A percentile compares a stretch with the other conserved stretches of the same genome.
These are phyloP conservation scores for Poicephalus gulielmi DNA, from an alignment of 2,113 vertebrate genomes.

Conservation along the genomic window DNA sequence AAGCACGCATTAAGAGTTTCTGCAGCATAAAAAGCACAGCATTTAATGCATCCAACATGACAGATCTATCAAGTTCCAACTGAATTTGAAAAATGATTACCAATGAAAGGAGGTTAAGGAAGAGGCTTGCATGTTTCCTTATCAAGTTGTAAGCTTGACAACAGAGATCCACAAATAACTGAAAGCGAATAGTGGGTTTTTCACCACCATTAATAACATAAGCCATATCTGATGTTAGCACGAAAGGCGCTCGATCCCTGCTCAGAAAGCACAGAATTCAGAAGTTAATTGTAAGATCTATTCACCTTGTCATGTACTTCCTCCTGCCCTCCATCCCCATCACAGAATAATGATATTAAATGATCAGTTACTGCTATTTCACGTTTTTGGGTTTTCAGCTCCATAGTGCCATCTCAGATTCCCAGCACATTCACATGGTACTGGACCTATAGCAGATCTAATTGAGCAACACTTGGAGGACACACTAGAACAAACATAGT, in stretches of 20 bases:
- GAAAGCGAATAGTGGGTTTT: slow-evolving; percentile 95
- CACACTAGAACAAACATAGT: not conserved
- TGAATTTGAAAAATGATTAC: slow-evolving; percentile 70
- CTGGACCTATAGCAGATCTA: not conserved
- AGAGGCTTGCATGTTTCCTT: slow-evolving; percentile 91
- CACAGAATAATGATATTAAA: not conserved
- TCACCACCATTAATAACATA: slow-evolving; percentile 99
- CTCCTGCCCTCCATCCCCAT: not conserved
- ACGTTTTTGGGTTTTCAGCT: not conserved
- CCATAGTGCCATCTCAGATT: not conserved
- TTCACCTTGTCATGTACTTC: not conserved
- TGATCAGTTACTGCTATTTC: not conserved
- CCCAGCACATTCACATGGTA: not conserved
- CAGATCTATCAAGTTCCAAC: not conserved
- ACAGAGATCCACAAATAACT: slow-evolving; percentile 96
- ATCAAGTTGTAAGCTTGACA: slow-evolving; percentile 98
- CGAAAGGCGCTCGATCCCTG: slow-evolving; percentile 96
- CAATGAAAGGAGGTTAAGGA: slow-evolving; percentile 95
- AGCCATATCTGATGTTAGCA: slow-evolving; percentile 98
- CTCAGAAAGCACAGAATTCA: slow-evolving; percentile 23
- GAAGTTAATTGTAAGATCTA: not conserved
- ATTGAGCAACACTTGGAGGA: not conserved
- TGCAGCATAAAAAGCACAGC: not conserved
- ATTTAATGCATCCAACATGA: not conserved
- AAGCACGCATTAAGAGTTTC: not conserved